Percentiles rank a stretch among this genome's conserved stretches.
phyloP scores from a whole-genome alignment of 2,888 invertebrate species.

The Desoria tigrina region DNA sequence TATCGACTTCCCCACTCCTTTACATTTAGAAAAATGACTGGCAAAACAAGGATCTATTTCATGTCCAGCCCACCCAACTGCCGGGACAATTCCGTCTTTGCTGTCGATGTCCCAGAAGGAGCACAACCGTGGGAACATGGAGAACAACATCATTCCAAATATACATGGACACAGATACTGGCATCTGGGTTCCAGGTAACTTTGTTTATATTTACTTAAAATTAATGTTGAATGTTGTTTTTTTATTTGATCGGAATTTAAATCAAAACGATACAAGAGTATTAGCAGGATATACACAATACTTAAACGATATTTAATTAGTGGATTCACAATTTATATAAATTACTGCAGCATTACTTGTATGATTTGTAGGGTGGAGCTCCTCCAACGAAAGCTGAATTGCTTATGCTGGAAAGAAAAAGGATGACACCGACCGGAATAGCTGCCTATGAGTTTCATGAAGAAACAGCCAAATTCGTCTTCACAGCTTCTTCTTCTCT shows the following conservation, averaged over 20 bases:
- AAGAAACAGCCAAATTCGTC: conserved; percentile 77
- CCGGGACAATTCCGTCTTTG: conserved; percentile 72
- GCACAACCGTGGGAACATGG: background rate
- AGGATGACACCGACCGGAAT: conserved; percentile 77
- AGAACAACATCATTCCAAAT: conserved; percentile 7
- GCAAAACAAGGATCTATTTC: conserved; percentile 77
- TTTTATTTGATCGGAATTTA: background rate
- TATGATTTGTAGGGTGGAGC: conserved; percentile 39
- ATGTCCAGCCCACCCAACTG: conserved; percentile 82
- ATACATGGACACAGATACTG: conserved; percentile 52
- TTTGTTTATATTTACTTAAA: background rate
- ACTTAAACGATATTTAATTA: too few species aligned
- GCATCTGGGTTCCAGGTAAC: conserved; percentile 49
- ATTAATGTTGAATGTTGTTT: background rate
- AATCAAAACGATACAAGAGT: too few species aligned
- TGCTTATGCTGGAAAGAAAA: conserved; percentile 86
- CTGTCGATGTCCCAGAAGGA: conserved; percentile 50
- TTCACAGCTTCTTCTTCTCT: conserved; percentile 88
- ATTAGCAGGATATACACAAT: too few species aligned
- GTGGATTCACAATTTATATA: conserved; percentile 5
- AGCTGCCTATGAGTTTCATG: conserved; percentile 86
- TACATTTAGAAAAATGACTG: conserved; percentile 72
- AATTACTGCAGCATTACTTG: too few species aligned
- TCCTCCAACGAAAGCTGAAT: conserved; percentile 67
- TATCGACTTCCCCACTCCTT: conserved; percentile 81